phyloP scores from a whole-genome alignment of 2,113 vertebrate genomes.

The Mus spicilegus region DNA sequence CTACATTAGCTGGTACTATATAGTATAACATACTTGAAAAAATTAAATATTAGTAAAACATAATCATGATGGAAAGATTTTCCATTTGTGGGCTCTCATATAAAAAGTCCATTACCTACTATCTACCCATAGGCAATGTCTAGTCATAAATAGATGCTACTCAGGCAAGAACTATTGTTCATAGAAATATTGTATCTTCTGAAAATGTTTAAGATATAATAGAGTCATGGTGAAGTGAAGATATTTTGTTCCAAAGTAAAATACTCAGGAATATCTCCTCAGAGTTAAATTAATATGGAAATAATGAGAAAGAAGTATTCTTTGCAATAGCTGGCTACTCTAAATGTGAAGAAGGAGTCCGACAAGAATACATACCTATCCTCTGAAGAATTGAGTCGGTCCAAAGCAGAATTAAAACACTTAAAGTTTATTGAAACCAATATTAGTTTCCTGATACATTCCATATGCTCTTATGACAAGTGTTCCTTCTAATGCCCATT shows the following conservation, averaged over 20 bases:
- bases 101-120: not conserved
- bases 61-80: not conserved
- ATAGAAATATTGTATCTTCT: not conserved
- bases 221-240: not conserved
- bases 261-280: not conserved
- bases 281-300: not conserved
- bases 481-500: not conserved
- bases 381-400: not conserved
- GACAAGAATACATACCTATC: not conserved
- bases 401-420: not conserved
- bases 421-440: not conserved
- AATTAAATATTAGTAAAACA: not conserved
- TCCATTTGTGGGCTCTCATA: not conserved
- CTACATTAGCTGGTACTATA: not conserved
- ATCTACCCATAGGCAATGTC: accelerated
- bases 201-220: not conserved
- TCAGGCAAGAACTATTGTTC: not conserved
- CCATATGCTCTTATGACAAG: not conserved
- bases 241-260: not conserved
- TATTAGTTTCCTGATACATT: not conserved
- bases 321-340: not conserved
- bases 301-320: slow-evolving; percentile 17
- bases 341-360: not conserved
- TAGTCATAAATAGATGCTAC: not conserved
- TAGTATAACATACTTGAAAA: not conserved